Percentiles rank a stretch among this genome's conserved stretches.
Evolutionary conservation across 1,140 invertebrate species (phyloP).

Genomic region (Drosophila subpulchrella): DNA sequence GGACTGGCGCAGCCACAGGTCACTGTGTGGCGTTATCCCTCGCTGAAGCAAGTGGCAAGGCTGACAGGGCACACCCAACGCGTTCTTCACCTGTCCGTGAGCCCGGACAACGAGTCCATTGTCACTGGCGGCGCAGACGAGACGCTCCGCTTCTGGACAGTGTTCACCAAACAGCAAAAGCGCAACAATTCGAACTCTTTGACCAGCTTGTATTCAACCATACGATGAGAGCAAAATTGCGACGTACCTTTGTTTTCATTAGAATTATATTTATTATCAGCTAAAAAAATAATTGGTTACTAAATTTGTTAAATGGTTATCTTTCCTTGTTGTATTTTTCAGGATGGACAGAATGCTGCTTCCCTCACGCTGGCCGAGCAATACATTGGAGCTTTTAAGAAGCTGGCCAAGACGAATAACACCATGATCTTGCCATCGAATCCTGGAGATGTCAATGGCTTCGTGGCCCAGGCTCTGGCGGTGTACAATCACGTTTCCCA

Average conservation of each 20-base stretch:
- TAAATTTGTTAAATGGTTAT: background rate
- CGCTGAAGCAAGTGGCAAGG: constrained; percentile 96
- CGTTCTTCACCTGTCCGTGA: constrained; percentile 98
- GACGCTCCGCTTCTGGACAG: constrained; percentile 99
- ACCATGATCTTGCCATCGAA: constrained; percentile 97
- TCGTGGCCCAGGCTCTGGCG: constrained; percentile 92
- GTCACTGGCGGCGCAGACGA: constrained; percentile 99
- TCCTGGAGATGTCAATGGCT: constrained; percentile 92
- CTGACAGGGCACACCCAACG: constrained; percentile 98
- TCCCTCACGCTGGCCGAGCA: constrained; percentile 97
- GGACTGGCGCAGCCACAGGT: constrained; percentile 99
- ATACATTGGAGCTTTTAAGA: constrained; percentile 96
- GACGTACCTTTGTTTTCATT: background rate
- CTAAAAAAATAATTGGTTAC: background rate
- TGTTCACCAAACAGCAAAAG: constrained; percentile 97
- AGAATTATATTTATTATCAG: constrained; percentile 6
- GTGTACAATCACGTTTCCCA: constrained; percentile 78
- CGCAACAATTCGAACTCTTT: constrained; percentile 97
- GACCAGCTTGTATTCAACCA: constrained; percentile 93
- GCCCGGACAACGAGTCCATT: constrained; percentile 99
- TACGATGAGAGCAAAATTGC: constrained; percentile 48
- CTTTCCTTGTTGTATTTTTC: constrained; percentile 43
- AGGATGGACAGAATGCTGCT: constrained; percentile 94
- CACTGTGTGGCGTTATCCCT: constrained; percentile 99
- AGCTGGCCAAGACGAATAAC: constrained; percentile 96